phyloP scores from a whole-genome alignment of 2,113 vertebrate genomes.

The Clarias batrachus region DNA sequence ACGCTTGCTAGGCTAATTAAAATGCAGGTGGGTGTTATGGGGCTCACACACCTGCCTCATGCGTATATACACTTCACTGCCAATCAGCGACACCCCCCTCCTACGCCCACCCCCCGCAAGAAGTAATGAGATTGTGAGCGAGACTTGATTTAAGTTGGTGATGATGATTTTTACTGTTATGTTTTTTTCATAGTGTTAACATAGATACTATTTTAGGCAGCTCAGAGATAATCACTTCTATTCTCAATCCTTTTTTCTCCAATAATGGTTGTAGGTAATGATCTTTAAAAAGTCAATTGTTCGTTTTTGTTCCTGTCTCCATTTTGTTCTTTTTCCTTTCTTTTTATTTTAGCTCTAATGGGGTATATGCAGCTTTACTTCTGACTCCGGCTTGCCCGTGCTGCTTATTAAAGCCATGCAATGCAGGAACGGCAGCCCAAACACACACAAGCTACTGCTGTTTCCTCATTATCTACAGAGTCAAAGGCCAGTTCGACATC shows the following conservation, averaged over 20 bases:
- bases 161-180: constrained; percentile 11
- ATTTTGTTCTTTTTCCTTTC: constrained; percentile 30
- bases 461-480: constrained; percentile 61
- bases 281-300: constrained; percentile 1
- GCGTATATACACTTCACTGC: constrained; percentile 25
- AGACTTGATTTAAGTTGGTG: constrained; percentile 24
- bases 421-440: constrained; percentile 73
- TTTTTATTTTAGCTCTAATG: constrained; percentile 54
- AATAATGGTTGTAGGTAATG: constrained; percentile 13
- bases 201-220: not conserved
- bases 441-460: constrained; percentile 48
- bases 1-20: constrained; percentile 80
- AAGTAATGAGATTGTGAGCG: constrained; percentile 14
- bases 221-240: not conserved
- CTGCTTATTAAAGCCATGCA: constrained; percentile 80
- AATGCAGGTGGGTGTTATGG: constrained; percentile 76
- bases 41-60: constrained; percentile 57
- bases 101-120: constrained; percentile 62
- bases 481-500: constrained; percentile 21
- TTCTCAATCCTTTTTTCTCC: not conserved
- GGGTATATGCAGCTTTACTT: constrained; percentile 20
- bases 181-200: constrained; percentile 8
- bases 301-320: not conserved
- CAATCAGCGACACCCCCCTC: constrained; percentile 77
- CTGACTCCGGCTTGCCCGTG: constrained; percentile 25